Base-by-base conservation (phyloP, 2,888 invertebrate species). In the Alsophila aescularia region DNA sequence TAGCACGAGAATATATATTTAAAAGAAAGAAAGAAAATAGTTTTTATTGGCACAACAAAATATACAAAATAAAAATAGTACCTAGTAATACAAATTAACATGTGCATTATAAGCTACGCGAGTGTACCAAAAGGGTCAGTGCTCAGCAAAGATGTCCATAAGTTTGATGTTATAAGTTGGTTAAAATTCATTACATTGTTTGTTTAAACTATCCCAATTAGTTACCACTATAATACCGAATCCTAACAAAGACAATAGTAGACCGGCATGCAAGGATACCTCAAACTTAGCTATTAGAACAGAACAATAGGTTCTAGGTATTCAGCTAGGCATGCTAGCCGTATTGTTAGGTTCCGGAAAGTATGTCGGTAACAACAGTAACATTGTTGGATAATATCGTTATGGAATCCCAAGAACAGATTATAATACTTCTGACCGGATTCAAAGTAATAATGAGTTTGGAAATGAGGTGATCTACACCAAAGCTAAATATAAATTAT, bases 331-430 rank as follows among this genome's bases (percentile, higher is more conserved):
- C 36, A 42, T 31, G n/a, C 39, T 37, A 39, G 10, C 37, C 29
- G 40, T 51, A 56, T 56, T 56, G 50, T 55, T 55, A 29, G 14
- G 44, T 56, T 56, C 50, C 55, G 50, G 50, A 50, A 55, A 50
- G 8, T 41, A 36, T 55, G 41, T 32, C 15, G 31, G 31, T 12
- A n/a, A 27, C 27, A 40, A 24, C 18, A 29, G 14, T n/a, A 13
- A 27, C 29, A 0, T 8, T 8, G 32, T 40, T 41, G 41, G 31
- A 47, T 52, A 29, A 47, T 47, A 39, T 32, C 21, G 31, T n/a
- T 27, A 40, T n/a, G 41, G 24, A 40, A 40, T 40, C 14, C 14
- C 37, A 27, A 14, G 40, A 40, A 40, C 14, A 40, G 15, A 29
- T 45, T 1, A 41, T 14, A 13, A 39, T 13, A 29, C 2, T 21